Evolutionary conservation across 2,888 invertebrate species (phyloP).

Genomic region (Galeopsomyia nigrocyanea): DNA sequence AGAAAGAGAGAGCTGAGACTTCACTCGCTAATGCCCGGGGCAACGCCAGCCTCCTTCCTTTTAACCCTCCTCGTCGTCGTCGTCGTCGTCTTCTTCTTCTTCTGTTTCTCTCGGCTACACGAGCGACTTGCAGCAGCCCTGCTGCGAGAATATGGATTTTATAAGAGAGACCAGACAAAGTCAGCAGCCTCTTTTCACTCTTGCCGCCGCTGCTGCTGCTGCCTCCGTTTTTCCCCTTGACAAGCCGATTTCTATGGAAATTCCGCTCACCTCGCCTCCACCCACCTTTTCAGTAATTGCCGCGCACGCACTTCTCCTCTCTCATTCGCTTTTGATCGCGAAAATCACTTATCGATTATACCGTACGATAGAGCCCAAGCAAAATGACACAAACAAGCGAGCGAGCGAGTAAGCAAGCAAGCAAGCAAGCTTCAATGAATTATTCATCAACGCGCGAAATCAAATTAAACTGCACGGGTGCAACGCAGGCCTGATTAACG

Average conservation of each 20-base stretch:
- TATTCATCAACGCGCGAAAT: conserved; percentile 40
- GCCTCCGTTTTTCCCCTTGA: conserved; percentile 16
- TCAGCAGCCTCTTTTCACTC: conserved; percentile 25
- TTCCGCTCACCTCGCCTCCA: conserved; percentile 25
- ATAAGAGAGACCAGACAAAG: conserved; percentile 40
- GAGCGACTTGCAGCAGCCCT: not conserved
- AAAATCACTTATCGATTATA: too few species aligned
- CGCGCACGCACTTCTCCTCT: not conserved
- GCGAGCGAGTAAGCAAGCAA: too few species aligned
- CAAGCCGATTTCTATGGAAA: conserved; percentile 47
- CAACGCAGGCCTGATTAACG: not conserved
- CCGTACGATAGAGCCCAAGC: too few species aligned
- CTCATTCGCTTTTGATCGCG: too few species aligned
- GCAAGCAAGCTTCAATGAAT: conserved; percentile 24
- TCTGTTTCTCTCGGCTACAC: conserved; percentile 38
- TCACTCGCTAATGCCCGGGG: conserved; percentile 39
- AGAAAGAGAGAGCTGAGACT: conserved; percentile 32
- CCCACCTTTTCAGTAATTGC: conserved; percentile 22
- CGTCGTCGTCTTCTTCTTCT: conserved; percentile 28
- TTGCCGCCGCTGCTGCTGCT: not conserved
- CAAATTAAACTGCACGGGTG: conserved; percentile 33
- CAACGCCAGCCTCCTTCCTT: conserved; percentile 34
- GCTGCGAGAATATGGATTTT: conserved; percentile 46
- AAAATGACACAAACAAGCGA: too few species aligned
- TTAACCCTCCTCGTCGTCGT: conserved; percentile 12